phyloP scores from a whole-genome alignment of 2,888 invertebrate species.

The Drosophila mettleri region DNA sequence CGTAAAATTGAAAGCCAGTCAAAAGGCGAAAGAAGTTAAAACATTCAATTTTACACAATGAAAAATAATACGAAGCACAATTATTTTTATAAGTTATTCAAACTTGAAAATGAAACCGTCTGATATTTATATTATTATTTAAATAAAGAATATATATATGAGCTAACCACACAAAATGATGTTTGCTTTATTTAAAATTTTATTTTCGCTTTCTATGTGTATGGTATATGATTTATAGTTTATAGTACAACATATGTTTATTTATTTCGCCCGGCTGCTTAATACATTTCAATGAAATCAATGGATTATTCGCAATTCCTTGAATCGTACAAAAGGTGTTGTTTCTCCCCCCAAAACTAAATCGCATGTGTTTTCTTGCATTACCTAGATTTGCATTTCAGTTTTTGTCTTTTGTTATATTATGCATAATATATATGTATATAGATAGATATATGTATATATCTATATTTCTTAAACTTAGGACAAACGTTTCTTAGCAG shows the following conservation, averaged over 20 bases:
- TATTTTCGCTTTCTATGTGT: constrained; percentile 52
- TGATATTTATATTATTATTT: not conserved
- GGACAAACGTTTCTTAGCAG: constrained; percentile 53
- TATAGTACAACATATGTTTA: constrained; percentile 55
- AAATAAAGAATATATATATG: not conserved
- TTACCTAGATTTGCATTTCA: constrained; percentile 21
- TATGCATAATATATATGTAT: constrained; percentile 16
- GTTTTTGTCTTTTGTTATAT: constrained; percentile 15
- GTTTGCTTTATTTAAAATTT: constrained; percentile 60
- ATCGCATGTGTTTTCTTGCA: constrained; percentile 17
- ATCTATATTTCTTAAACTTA: constrained; percentile 49
- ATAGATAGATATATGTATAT: not conserved
- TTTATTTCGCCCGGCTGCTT: constrained; percentile 29
- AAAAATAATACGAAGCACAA: too few species aligned
- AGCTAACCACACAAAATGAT: not conserved
- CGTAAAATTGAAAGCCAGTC: too few species aligned
- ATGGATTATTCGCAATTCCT: constrained; percentile 14
- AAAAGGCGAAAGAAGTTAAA: too few species aligned
- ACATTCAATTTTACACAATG: too few species aligned
- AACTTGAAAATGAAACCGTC: not conserved
- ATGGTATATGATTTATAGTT: constrained; percentile 52
- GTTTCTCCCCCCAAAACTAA: constrained; percentile 17
- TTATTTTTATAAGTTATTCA: too few species aligned
- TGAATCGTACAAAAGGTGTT: constrained; percentile 43
- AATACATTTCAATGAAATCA: constrained; percentile 35